Percentiles rank a stretch among this genome's conserved stretches.
Conservation (phyloP, 2,888 invertebrate species). For the Heliconius cydno region DNA sequence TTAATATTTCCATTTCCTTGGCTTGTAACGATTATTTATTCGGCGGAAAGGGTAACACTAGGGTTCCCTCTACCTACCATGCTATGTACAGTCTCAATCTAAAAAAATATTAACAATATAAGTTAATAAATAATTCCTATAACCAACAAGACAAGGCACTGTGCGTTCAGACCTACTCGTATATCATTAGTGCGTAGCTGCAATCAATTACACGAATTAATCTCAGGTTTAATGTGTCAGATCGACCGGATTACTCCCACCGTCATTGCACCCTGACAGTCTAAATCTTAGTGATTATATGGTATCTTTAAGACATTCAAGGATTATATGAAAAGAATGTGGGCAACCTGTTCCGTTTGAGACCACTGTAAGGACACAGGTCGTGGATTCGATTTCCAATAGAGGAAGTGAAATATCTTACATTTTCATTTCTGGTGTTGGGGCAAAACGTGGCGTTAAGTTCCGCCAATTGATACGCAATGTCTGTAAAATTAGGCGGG, state of each 20-base stretch:
- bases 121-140: no score
- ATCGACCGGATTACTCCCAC: slow-evolving; percentile 36
- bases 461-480: no score
- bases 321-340: background rate
- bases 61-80: no score
- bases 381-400: no score
- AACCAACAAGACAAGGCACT: background rate
- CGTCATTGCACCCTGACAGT: slow-evolving; percentile 43
- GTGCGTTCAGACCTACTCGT: slow-evolving; percentile 6
- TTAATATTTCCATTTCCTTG: no score
- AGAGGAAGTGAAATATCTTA: background rate
- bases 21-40: no score
- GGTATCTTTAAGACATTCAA: background rate
- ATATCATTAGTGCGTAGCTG: slow-evolving; percentile 20
- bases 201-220: slow-evolving; percentile 47
- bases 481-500: no score
- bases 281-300: slow-evolving; percentile 33
- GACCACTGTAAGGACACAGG: no score
- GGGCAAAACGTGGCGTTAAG: background rate
- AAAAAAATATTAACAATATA: no score
- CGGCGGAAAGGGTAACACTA: no score
- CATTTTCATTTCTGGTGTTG: background rate
- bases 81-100: no score
- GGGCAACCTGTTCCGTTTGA: no score
- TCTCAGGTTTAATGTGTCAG: slow-evolving; percentile 45